Conservation (phyloP, 2,797 vertebrate genomes). For the Enteromius viviparus region DNA sequence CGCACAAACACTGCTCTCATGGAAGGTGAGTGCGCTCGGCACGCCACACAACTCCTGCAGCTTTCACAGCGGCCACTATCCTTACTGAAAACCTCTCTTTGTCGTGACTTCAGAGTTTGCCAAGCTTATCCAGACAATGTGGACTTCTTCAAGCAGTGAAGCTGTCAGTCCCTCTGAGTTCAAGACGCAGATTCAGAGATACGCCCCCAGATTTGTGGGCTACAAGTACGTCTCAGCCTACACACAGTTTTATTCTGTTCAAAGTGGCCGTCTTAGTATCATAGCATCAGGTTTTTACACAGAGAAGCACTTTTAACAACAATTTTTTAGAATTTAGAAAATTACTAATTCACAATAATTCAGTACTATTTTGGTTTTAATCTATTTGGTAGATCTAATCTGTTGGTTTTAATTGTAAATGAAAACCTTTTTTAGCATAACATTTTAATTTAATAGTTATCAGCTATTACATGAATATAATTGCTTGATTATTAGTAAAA, state of each 20-base stretch:
- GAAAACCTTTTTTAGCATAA: too few relatives aligned
- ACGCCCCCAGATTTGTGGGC: slow-evolving; percentile 93
- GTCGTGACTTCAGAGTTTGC: slow-evolving; percentile 84
- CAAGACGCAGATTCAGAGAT: slow-evolving; percentile 99
- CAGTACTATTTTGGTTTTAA: too few relatives aligned
- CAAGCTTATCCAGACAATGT: slow-evolving; percentile 94
- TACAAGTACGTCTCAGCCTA: slow-evolving; percentile 86
- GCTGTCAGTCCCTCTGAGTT: slow-evolving; percentile 95
- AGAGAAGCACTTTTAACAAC: not conserved
- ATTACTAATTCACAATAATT: not conserved
- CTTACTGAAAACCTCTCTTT: slow-evolving; percentile 8
- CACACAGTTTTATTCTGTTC: not conserved
- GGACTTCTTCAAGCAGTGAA: slow-evolving; percentile 90
- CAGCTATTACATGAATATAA: not conserved
- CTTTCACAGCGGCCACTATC: not conserved
- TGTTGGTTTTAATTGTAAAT: not conserved
- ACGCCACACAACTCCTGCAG: not conserved
- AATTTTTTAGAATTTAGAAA: accelerated
- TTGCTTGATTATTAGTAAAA: not conserved
- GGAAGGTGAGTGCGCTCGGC: slow-evolving; percentile 82
- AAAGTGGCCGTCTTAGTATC: not conserved
- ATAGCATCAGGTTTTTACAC: not conserved
- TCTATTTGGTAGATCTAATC: too few relatives aligned
- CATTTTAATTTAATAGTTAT: not conserved
- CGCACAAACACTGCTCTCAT: slow-evolving; percentile 91